phyloP scores from a whole-genome alignment of 2,113 vertebrate species.

The Pao palembangensis region DNA sequence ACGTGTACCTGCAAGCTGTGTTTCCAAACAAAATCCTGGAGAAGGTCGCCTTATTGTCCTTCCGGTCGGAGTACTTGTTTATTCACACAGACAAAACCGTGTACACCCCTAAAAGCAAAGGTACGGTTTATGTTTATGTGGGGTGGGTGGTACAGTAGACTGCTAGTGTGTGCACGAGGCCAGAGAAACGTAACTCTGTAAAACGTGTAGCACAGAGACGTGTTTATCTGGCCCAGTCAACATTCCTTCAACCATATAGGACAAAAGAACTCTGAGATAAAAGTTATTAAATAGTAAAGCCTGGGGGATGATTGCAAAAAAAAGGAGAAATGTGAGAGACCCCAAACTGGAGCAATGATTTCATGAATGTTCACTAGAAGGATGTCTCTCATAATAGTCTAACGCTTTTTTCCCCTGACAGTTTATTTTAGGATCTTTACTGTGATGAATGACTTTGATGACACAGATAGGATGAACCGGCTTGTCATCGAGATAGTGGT shows the following conservation, averaged over 20 bases:
- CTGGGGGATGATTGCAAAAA: too few species aligned
- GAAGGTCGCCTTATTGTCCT: slow-evolving; percentile 47
- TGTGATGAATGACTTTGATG: too few species aligned
- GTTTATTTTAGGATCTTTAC: neutral
- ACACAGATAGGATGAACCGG: too few species aligned
- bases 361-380: neutral
- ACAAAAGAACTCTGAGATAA: too few species aligned
- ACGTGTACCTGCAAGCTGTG: neutral
- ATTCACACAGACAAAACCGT: slow-evolving; percentile 69
- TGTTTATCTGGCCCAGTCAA: too few species aligned
- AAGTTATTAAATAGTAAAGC: too few species aligned
- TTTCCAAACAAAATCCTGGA: neutral
- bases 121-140: slow-evolving; percentile 24
- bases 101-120: slow-evolving; percentile 57
- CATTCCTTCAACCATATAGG: too few species aligned
- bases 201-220: too few species aligned
- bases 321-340: too few species aligned
- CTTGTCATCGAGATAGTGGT: too few species aligned
- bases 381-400: neutral
- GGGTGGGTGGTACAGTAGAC: neutral
- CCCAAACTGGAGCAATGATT: neutral
- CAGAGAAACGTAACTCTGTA: too few species aligned
- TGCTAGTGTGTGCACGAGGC: too few species aligned
- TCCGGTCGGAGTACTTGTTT: slow-evolving; percentile 66
- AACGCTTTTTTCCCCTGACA: neutral